Evolutionary conservation across 2,113 vertebrate species (phyloP), one percentile per base, ranked within the genome.

Genomic region (Notarius quadriscutis): DNA sequence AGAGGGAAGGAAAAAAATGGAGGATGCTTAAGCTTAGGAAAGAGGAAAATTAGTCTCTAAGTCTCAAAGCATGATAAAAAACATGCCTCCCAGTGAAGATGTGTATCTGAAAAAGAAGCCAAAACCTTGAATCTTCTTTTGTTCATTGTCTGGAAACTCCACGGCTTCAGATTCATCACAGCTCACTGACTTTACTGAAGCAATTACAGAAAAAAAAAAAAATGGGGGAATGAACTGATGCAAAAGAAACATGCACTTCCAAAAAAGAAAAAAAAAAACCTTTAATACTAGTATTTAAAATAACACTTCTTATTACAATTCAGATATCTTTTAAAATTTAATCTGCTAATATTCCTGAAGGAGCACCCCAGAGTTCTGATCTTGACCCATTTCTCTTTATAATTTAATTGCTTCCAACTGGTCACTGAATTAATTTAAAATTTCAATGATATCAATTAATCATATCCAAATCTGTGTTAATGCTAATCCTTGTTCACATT

Each of bases 1-100:
- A 84, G 72, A 50, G 30, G 34, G 72, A 57, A 15, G 58, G 53
- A 11, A 20, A 41, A 27, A 67, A 55, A 25, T n/a, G 22, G 34
- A 53, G 82, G 63, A 71, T 34, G 82, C 82, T 53, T 27, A 84
- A 69, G 82, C 71, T 84, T 84, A 84, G 50, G 48, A 71, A 69
- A 84, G 82, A 69, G 48, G 65, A 69, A 71, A 84, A 71, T 71
- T 55, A 30, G 63, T 12, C 48, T 84, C 41, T 30, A 78, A 50
- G 58, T 62, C 34, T 41, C 72, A 72, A 67, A 50, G 27, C 51
- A 86, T 69, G 63, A 74, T 41, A 87, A 60, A 72, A 71, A 71
- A 80, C 84, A 67, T 55, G 55, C 53, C 17, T 41, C n/a, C 58
- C 41, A 72, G 7, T 12, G n/a, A 22, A 17, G 50, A 20, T 57